phyloP scores from a whole-genome alignment of 2,797 vertebrate genomes.

The Ptychadena robeensis region DNA sequence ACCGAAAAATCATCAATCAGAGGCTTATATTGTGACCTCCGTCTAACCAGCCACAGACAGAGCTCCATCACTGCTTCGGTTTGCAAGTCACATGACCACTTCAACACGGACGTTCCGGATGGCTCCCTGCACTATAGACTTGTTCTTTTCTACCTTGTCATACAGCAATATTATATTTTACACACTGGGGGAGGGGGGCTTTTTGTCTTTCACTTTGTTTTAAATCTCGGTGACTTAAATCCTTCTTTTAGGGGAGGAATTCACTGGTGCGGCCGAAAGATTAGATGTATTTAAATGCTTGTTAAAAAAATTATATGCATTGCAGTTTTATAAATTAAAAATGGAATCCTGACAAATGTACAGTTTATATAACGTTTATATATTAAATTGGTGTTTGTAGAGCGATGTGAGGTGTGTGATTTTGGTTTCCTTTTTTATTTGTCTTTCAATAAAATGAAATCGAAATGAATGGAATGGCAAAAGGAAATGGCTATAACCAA shows the following conservation, averaged over 20 bases:
- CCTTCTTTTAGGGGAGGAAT: slow-evolving; percentile 8
- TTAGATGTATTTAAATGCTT: slow-evolving; percentile 51
- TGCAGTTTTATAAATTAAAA: slow-evolving; percentile 51
- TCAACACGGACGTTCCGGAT: background rate
- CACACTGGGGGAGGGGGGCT: background rate
- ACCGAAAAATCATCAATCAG: slow-evolving; percentile 98
- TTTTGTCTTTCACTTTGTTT: background rate
- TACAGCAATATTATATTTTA: slow-evolving; percentile 35
- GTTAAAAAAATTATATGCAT: slow-evolving; percentile 39
- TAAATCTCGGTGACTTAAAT: slow-evolving; percentile 28
- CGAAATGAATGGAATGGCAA: background rate
- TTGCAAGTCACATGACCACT: background rate
- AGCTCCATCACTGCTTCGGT: background rate
- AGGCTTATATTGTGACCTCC: slow-evolving; percentile 88
- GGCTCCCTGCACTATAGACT: slow-evolving; percentile 55
- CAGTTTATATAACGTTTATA: slow-evolving; percentile 74
- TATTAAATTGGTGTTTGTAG: slow-evolving; percentile 74
- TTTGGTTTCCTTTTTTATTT: background rate
- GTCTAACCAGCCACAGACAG: background rate
- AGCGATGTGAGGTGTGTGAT: background rate
- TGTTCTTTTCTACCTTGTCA: background rate
- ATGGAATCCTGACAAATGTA: slow-evolving; percentile 68
- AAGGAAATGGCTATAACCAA: too few species aligned
- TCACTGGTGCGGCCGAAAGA: background rate
- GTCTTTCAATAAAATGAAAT: background rate